A percentile compares a stretch with the other conserved stretches of the same genome.
Conservation (phyloP, 2,113 vertebrate species). For the Megaptera novaeangliae region DNA sequence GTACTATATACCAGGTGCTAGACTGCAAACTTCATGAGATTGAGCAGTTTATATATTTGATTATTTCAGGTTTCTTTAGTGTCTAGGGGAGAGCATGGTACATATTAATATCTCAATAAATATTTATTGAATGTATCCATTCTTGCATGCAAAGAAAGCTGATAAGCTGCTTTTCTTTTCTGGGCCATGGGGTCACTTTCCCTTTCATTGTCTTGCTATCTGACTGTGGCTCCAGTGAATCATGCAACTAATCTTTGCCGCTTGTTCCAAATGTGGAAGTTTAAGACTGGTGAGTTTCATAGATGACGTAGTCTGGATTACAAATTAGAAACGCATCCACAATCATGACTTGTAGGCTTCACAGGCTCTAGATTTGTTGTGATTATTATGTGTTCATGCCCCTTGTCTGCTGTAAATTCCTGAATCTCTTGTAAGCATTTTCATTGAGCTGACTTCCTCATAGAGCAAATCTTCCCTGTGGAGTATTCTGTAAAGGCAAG, state of each 20-base stretch:
- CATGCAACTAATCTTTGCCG: background rate
- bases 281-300: background rate
- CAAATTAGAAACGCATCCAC: background rate
- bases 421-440: background rate
- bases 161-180: background rate
- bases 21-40: background rate
- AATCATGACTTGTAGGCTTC: background rate
- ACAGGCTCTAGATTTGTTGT: background rate
- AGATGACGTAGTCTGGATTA: background rate
- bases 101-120: background rate
- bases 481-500: background rate
- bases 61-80: background rate
- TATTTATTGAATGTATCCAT: background rate
- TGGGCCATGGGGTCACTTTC: background rate
- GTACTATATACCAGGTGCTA: background rate
- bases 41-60: background rate
- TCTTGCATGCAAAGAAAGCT: background rate
- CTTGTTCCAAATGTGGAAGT: background rate
- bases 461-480: background rate
- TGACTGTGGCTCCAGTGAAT: background rate
- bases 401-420: background rate
- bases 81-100: background rate
- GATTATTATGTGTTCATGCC: background rate
- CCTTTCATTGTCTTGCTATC: background rate
- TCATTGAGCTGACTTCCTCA: background rate